Conservation (phyloP, 2,113 vertebrate species). For the Carassius auratus region DNA sequence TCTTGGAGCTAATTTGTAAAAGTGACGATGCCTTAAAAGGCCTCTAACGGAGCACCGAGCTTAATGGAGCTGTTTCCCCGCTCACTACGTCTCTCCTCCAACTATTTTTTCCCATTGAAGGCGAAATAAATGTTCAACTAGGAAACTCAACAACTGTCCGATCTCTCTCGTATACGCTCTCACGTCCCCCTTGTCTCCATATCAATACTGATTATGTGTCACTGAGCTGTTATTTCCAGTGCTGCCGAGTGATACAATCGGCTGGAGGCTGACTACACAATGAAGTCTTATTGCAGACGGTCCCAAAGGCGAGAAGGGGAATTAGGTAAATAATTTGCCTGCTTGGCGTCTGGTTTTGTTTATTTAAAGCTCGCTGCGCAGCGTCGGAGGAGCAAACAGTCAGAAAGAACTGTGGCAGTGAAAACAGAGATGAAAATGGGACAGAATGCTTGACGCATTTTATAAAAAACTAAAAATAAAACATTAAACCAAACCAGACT, state of each 20-base stretch:
- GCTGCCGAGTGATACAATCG: constrained; percentile 44
- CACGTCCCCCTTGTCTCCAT: constrained; percentile 27
- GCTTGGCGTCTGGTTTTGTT: constrained; percentile 40
- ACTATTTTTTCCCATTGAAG: constrained; percentile 55
- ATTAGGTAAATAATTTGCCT: constrained; percentile 49
- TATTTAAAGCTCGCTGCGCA: constrained; percentile 44
- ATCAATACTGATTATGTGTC: constrained; percentile 52
- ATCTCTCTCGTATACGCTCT: constrained; percentile 38
- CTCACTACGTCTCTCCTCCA: constrained; percentile 56
- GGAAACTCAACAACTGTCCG: constrained; percentile 56
- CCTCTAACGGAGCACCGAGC: constrained; percentile 62
- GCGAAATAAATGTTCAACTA: constrained; percentile 74
- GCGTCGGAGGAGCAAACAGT: constrained; percentile 22
- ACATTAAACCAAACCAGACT: background rate
- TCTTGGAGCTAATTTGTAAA: constrained; percentile 77
- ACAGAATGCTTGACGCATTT: background rate
- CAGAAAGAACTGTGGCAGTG: constrained; percentile 6
- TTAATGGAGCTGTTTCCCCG: constrained; percentile 75
- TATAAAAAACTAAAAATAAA: too few species aligned
- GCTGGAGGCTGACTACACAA: constrained; percentile 36
- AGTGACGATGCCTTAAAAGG: constrained; percentile 78
- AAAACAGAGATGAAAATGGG: constrained; percentile 11
- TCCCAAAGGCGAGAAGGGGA: constrained; percentile 49
- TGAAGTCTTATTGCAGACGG: constrained; percentile 40
- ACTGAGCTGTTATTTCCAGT: constrained; percentile 42